These are phyloP conservation scores for Rhaphigaster nebulosa DNA, from an alignment of 2,888 invertebrate species.

Conservation along the genomic window DNA sequence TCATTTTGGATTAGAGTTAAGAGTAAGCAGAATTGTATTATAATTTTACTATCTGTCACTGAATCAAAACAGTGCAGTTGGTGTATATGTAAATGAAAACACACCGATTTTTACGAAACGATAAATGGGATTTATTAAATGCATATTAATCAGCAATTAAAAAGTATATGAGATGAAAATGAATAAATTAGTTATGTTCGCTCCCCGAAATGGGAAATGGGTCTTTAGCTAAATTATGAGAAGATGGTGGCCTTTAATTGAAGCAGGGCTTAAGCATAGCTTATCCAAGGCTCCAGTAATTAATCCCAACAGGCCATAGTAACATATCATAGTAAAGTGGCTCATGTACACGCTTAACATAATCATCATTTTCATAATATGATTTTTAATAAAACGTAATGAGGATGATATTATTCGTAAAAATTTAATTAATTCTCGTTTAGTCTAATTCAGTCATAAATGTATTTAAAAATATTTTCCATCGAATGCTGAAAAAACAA, in stretches of 20 bases:
- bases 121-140: not conserved
- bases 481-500: too few species aligned
- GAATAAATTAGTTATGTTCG: not conserved
- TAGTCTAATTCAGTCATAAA: too few species aligned
- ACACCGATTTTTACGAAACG: too few species aligned
- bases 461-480: too few species aligned
- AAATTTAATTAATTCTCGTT: too few species aligned
- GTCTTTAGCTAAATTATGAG: not conserved
- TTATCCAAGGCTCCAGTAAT: not conserved
- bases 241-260: not conserved
- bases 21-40: too few species aligned
- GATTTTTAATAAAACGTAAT: not conserved
- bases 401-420: too few species aligned
- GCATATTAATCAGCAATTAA: not conserved
- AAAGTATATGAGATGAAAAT: not conserved
- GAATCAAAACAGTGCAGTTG: too few species aligned
- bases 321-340: too few species aligned
- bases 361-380: not conserved
- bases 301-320: not conserved
- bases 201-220: not conserved
- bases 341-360: not conserved
- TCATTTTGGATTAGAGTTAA: too few species aligned
- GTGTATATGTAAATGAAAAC: too few species aligned
- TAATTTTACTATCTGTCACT: too few species aligned
- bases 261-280: slow-evolving; percentile 11